phyloP scores from a whole-genome alignment of 2,888 invertebrate species.

The Vesta saturnalis region DNA sequence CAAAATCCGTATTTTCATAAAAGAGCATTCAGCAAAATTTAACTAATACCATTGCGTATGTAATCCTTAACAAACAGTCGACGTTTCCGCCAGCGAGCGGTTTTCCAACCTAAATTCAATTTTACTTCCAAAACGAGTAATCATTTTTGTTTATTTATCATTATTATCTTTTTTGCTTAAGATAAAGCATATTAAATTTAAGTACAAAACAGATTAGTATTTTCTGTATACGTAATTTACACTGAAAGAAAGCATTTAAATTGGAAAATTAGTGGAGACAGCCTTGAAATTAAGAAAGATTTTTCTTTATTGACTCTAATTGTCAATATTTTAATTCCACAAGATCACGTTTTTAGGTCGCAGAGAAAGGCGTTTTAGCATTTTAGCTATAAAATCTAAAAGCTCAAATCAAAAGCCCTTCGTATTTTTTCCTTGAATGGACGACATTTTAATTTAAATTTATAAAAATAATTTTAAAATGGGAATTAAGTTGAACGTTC shows the following conservation, averaged over 20 bases:
- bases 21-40: conserved; percentile 32
- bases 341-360: too few species aligned
- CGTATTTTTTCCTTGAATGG: too few species aligned
- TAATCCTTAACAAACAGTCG: conserved; percentile 38
- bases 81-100: conserved; percentile 33
- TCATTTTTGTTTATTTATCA: conserved; percentile 33
- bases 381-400: too few species aligned
- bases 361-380: too few species aligned
- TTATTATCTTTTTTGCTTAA: conserved; percentile 26
- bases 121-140: conserved; percentile 29
- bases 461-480: too few species aligned
- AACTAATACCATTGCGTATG: conserved; percentile 29
- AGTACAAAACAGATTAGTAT: conserved; percentile 16
- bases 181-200: conserved; percentile 17
- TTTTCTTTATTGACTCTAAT: too few species aligned
- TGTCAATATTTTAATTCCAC: too few species aligned
- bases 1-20: conserved; percentile 19
- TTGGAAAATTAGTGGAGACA: conserved; percentile 13
- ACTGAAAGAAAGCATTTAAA: conserved; percentile 16
- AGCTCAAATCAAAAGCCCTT: too few species aligned
- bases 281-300: background rate
- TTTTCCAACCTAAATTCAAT: conserved; percentile 35
- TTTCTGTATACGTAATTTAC: conserved; percentile 13
- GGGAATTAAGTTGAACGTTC: too few species aligned
- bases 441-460: too few species aligned